Conservation (phyloP, 2,888 invertebrate species). For the Machimus rusticus region DNA sequence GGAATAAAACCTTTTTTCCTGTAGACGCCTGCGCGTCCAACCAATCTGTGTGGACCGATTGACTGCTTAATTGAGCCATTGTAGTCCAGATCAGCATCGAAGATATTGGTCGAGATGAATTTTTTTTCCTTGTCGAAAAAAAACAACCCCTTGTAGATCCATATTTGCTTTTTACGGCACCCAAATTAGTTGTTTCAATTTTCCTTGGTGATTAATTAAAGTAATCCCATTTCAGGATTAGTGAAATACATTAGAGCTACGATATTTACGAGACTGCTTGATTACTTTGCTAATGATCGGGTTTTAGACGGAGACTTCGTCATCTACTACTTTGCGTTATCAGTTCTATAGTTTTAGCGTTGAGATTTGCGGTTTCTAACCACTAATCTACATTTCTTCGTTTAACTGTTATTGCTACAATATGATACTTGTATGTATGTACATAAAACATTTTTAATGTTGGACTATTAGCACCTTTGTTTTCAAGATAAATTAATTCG, state of each 20-base stretch:
- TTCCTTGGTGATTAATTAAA: conserved; percentile 15
- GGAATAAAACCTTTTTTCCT: not conserved
- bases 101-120: conserved; percentile 37
- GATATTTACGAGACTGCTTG: not conserved
- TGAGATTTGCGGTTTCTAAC: not conserved
- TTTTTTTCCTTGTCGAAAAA: not conserved
- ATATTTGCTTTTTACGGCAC: not conserved
- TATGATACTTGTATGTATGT: not conserved
- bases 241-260: conserved; percentile 25
- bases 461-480: not conserved
- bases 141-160: not conserved
- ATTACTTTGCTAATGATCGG: not conserved
- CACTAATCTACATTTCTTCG: not conserved
- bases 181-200: not conserved
- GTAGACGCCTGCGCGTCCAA: not conserved
- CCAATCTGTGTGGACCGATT: conserved; percentile 2
- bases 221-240: conserved; percentile 13
- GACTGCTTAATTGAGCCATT: conserved; percentile 35
- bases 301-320: not conserved
- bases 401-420: not conserved
- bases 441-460: not conserved
- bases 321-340: not conserved
- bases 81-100: not conserved
- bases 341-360: not conserved
- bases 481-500: not conserved